A percentile compares a stretch with the other conserved stretches of the same genome.
Evolutionary conservation across 2,888 invertebrate species (phyloP).

Genomic region (Synanthedon andrenaeformis): DNA sequence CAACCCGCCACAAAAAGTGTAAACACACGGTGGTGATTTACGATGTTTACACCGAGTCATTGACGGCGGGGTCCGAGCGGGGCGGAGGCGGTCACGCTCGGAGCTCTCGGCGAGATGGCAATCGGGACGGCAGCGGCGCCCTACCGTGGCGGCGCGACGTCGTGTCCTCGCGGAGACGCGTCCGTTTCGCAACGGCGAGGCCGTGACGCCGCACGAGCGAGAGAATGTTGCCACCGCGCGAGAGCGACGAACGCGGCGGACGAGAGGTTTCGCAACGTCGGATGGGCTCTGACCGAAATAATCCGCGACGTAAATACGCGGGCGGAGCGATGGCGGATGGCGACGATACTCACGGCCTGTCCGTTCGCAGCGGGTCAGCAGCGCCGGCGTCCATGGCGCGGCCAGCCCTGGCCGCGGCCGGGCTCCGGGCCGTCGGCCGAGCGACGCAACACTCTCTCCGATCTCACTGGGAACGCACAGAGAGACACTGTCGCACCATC

Average conservation of each 20-base stretch:
- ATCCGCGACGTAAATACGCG: conserved; percentile 44
- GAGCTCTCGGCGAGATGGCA: conserved; percentile 53
- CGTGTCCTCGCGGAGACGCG: conserved; percentile 44
- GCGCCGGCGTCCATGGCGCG: conserved; percentile 66
- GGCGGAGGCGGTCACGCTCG: conserved; percentile 52
- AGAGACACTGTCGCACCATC: conserved; percentile 65
- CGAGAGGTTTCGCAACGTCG: conserved; percentile 62
- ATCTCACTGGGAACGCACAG: conserved; percentile 65
- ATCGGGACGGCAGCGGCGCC: conserved; percentile 33
- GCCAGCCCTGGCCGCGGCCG: conserved; percentile 65
- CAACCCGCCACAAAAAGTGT: conserved; percentile 53
- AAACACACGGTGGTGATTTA: conserved; percentile 62
- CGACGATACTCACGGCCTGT: conserved; percentile 64
- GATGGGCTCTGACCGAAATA: conserved; percentile 59
- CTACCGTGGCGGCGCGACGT: conserved; percentile 24
- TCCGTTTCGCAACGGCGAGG: conserved; percentile 56
- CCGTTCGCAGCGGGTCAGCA: conserved; percentile 63
- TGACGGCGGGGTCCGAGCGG: conserved; percentile 15
- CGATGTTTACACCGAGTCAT: conserved; percentile 21
- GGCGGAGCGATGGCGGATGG: conserved; percentile 28
- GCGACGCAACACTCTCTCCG: conserved; percentile 65
- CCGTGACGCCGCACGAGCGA: conserved; percentile 63
- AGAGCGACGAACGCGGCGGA: conserved; percentile 47
- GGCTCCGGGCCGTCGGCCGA: conserved; percentile 54
- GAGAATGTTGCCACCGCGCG: conserved; percentile 60